Percentiles rank a stretch among this genome's conserved stretches.
Evolutionary conservation across 1,140 invertebrate species (phyloP).

Genomic region (Drosophila biarmipes): DNA sequence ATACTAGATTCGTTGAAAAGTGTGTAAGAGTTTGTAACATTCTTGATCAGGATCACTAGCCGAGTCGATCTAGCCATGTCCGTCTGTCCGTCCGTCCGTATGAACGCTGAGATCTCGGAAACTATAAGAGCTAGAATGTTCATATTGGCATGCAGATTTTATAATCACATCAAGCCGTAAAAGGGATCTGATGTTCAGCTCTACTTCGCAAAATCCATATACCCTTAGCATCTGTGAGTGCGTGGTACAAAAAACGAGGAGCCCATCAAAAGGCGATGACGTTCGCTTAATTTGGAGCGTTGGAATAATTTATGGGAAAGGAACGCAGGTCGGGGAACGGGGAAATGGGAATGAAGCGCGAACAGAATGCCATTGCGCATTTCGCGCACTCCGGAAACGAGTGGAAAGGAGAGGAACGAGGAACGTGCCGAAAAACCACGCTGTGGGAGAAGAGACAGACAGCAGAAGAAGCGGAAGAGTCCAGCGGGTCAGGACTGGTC

Average conservation of each 20-base stretch:
- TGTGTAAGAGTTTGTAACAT: too few species aligned
- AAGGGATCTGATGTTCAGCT: too few species aligned
- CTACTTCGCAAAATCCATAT: neutral
- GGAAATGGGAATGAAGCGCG: conserved; percentile 1
- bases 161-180: too few species aligned
- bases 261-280: conserved; percentile 75
- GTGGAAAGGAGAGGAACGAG: conserved; percentile 22
- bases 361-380: conserved; percentile 11
- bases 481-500: conserved; percentile 1
- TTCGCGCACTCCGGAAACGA: conserved; percentile 30
- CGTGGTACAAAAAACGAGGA: conserved; percentile 26
- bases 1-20: too few species aligned
- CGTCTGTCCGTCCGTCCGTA: too few species aligned
- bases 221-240: neutral
- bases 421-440: conserved; percentile 71
- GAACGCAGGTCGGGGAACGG: conserved; percentile 2
- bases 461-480: conserved; percentile 25
- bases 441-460: conserved; percentile 16
- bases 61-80: too few species aligned
- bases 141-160: too few species aligned
- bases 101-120: too few species aligned
- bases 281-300: conserved; percentile 75
- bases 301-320: conserved; percentile 69
- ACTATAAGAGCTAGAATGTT: too few species aligned
- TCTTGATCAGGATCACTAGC: too few species aligned